Evolutionary conservation across 1,140 invertebrate species (phyloP), one percentile per base, ranked within the genome.

Genomic region (Heliconius himera): DNA sequence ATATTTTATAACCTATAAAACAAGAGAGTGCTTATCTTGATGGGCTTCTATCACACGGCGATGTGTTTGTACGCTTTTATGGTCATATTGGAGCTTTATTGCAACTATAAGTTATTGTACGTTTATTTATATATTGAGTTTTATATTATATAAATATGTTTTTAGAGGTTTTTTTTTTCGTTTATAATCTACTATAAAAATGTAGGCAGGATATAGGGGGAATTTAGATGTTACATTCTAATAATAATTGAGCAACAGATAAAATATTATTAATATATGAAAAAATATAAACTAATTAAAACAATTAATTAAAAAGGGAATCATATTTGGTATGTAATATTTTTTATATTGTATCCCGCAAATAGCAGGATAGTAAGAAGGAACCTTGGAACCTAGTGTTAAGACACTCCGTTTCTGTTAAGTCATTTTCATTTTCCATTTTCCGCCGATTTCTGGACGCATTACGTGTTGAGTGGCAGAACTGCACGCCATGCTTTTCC

Each of bases 1-100:
- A 85, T 85, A 81, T 84, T 91, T 92, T 91, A 92, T 89, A 73
- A 81, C 41, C 86, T 83, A 87, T 92, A 89, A 91, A 92, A 85
- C 73, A 83, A 83, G 73, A 77, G 85, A 86, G 88, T 86, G 87
- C 60, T 87, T 82, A 88, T 84, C 83, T 74, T 49, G 41, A 41
- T 49, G 36, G 46, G 38, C 73, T 74, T 46, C 41, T 49, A 74
- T 74, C 73, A 74, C n/a, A 66, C 9, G 26, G 26, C 60, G 60
- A 66, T 66, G 60, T 66, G 60, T 29, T 66, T 66, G 60, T 66
- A 66, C 60, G 60, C 60, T 66, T 66, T 66, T 66, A 66, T 66
- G 26, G 26, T 16, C n/a, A 66, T 60, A 60, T 66, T 66, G 60
- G 26, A 29, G 60, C 60, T 66, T 66, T 66, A 66, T 66, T 66